A percentile compares a stretch with the other conserved stretches of the same genome.
phyloP scores from a whole-genome alignment of 2,888 invertebrate genomes.

The Drosophila hamatofila region DNA sequence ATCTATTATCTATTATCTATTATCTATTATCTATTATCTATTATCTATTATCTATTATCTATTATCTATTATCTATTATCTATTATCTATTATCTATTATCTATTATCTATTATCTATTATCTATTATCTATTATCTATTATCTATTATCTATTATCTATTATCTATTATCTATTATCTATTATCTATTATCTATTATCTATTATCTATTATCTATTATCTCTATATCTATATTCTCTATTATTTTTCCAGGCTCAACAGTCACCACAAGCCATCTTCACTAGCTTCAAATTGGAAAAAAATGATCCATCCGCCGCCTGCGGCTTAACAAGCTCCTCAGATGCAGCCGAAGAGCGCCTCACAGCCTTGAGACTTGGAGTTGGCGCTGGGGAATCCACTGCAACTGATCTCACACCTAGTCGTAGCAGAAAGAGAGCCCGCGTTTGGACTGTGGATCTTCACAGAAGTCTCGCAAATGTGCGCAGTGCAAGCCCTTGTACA shows the following conservation, averaged over 20 bases:
- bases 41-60: background rate
- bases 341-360: constrained; percentile 16
- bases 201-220: background rate
- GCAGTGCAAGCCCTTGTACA: background rate
- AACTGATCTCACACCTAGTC: constrained; percentile 71
- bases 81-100: background rate
- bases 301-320: constrained; percentile 32
- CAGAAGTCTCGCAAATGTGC: background rate
- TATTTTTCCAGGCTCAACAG: constrained; percentile 86
- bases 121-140: background rate
- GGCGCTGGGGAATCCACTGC: constrained; percentile 10
- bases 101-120: background rate
- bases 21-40: background rate
- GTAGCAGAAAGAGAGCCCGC: constrained; percentile 55
- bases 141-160: background rate
- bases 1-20: background rate
- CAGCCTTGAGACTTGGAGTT: constrained; percentile 9
- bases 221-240: background rate
- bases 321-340: constrained; percentile 5
- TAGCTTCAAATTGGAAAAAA: constrained; percentile 95
- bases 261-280: constrained; percentile 97
- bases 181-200: background rate
- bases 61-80: background rate
- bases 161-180: background rate
- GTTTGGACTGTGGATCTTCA: constrained; percentile 45